Evolutionary conservation across 2,113 vertebrate genomes (phyloP), one percentile per base, ranked within the genome.

Genomic region (Mustelus asterias): DNA sequence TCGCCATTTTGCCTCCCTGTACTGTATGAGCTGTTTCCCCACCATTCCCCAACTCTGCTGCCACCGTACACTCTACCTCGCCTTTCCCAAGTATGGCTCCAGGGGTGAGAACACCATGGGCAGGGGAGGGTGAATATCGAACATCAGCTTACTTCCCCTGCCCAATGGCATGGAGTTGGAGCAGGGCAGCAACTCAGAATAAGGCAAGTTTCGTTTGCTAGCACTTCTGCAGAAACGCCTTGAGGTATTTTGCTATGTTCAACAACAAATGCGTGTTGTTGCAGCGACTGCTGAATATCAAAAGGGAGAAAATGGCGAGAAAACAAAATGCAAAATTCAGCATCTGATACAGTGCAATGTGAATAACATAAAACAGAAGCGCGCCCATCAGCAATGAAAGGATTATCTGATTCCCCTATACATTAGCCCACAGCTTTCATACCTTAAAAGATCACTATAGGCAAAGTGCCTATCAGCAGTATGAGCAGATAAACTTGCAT

Each of bases 331-430:
- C 18, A 18, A 16, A n/a, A 67, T 95, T 95, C n/a, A 29, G 41
- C 94, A 54, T 72, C 94, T 95, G 94, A 72, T 95, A 95, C 94
- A 76, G 41, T 6, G 69, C 67, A 72, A 48, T 72, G 44, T 95
- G 41, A 95, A 95, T 54, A 95, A 95, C 94, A 76, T 95, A 48
- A 76, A 95, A 44, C 94, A 95, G 69, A 95, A 95, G 69, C 33
- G 44, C 16, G 26, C 94, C 70, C 65, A 22, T 95, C 69, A 95
- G 69, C 69, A 95, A 70, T 54, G 44, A 72, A 72, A 70, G 70
- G 69, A 72, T 95, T 95, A 95, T 44, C 69, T 95, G 94, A 95
- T 95, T 95, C 94, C 94, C 94, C 67, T 60, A 95, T 95, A 72
- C 70, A 44, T 72, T 95, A 41, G 69, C 69, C 94, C 94, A 72